Conservation (phyloP, 2,797 vertebrate genomes). For the Sebastes umbrosus region DNA sequence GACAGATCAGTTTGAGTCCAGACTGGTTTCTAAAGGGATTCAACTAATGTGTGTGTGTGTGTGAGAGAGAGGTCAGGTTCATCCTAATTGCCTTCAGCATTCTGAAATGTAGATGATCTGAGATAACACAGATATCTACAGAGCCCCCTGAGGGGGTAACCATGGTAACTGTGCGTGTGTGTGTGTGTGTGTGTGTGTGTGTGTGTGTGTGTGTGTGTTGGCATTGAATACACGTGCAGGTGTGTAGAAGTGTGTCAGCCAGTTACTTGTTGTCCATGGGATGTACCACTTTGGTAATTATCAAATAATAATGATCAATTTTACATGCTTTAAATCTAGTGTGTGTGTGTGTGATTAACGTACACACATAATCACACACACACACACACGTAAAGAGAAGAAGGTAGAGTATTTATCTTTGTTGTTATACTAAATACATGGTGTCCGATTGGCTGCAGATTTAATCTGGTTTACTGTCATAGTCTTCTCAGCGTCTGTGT, state of each 20-base stretch:
- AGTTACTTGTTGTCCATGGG: neutral
- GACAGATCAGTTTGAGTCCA: neutral
- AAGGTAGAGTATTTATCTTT: neutral
- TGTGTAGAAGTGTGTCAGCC: neutral
- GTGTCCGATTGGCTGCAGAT: neutral
- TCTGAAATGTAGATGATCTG: slow-evolving; percentile 47
- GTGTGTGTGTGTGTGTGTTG: neutral
- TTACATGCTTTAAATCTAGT: neutral
- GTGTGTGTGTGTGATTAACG: neutral
- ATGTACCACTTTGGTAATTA: neutral
- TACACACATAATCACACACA: too few species aligned
- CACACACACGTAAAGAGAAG: neutral
- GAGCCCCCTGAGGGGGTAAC: slow-evolving; percentile 28
- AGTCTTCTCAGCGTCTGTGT: neutral
- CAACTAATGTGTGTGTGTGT: neutral
- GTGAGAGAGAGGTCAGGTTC: slow-evolving; percentile 7
- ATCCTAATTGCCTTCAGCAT: slow-evolving; percentile 45
- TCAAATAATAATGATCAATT: neutral
- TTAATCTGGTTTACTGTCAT: neutral
- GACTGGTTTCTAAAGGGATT: neutral
- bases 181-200: neutral
- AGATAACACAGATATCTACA: slow-evolving; percentile 22
- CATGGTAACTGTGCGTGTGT: slow-evolving; percentile 48
- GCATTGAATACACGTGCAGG: neutral
- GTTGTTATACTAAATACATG: neutral